Evolutionary conservation across 1,140 invertebrate genomes (phyloP).

Genomic region (Lepidurus packardi): DNA sequence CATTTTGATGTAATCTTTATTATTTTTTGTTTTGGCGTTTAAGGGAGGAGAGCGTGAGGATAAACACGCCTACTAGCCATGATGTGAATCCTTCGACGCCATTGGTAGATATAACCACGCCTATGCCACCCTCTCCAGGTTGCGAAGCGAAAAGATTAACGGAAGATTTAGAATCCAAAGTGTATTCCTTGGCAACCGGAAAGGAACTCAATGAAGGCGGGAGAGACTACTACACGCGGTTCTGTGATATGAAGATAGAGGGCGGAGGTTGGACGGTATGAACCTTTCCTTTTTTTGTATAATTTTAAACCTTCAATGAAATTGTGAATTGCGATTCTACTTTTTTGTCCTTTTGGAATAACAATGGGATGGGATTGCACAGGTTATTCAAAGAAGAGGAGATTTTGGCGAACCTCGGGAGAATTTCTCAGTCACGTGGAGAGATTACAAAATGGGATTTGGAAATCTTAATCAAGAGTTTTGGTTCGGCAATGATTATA

Average conservation of each 20-base stretch:
- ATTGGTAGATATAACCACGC: not conserved
- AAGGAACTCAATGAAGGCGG: conserved; percentile 34
- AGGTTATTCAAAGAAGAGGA: conserved; percentile 43
- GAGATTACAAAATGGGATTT: conserved; percentile 57
- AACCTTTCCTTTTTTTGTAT: not conserved
- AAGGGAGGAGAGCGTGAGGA: not conserved
- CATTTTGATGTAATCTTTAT: not conserved
- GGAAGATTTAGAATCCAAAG: conserved; percentile 30
- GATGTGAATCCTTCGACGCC: conserved; percentile 24
- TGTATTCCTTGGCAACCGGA: conserved; percentile 32
- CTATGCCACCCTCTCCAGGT: conserved; percentile 24
- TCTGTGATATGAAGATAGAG: conserved; percentile 45
- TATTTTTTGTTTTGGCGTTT: not conserved
- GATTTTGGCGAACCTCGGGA: conserved; percentile 39
- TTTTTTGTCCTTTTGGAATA: not conserved
- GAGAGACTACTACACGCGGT: conserved; percentile 41
- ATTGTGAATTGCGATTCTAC: not conserved
- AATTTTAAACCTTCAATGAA: not conserved
- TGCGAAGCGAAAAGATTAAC: conserved; percentile 34
- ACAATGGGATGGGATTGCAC: not conserved
- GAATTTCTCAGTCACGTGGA: conserved; percentile 56
- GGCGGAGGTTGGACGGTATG: conserved; percentile 50
- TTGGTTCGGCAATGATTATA: conserved; percentile 60
- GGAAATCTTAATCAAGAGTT: conserved; percentile 53
- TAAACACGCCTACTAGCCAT: not conserved